Conservation (phyloP, 1,140 invertebrate genomes). For the Ephestia elutella region DNA sequence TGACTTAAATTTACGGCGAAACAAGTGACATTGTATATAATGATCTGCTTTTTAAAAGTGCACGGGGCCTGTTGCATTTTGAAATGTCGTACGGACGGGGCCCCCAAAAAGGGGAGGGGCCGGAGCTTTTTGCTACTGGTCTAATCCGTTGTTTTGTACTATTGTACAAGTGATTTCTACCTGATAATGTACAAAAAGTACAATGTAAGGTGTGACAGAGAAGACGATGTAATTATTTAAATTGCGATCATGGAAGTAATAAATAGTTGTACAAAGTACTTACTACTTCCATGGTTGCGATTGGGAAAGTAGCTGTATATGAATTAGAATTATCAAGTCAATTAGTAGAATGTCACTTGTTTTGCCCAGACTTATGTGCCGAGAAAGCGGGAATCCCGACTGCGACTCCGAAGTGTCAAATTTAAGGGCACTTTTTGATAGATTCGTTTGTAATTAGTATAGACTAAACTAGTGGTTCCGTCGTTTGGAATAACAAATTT, state of each 20-base stretch:
- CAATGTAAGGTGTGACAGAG: background rate
- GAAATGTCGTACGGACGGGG: no score
- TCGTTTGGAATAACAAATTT: background rate
- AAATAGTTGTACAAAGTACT: no score
- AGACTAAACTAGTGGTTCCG: background rate
- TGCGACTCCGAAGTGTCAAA: constrained; percentile 11
- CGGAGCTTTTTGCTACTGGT: no score
- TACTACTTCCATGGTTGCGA: no score
- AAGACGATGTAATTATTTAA: background rate
- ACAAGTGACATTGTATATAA: background rate
- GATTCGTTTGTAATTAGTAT: constrained; percentile 6
- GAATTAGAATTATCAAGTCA: no score
- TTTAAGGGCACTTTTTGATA: constrained; percentile 10
- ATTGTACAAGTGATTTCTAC: background rate
- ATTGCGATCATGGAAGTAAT: no score
- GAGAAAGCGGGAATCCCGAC: background rate
- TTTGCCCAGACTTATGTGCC: background rate
- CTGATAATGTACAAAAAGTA: background rate
- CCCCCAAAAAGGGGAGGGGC: no score
- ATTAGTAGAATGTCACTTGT: background rate
- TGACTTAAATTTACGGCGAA: background rate
- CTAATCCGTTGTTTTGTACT: no score
- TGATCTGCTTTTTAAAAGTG: no score
- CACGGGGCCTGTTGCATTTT: no score
- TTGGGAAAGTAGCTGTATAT: no score